Conservation (phyloP, 2,888 invertebrate species). For the Apamea monoglypha region DNA sequence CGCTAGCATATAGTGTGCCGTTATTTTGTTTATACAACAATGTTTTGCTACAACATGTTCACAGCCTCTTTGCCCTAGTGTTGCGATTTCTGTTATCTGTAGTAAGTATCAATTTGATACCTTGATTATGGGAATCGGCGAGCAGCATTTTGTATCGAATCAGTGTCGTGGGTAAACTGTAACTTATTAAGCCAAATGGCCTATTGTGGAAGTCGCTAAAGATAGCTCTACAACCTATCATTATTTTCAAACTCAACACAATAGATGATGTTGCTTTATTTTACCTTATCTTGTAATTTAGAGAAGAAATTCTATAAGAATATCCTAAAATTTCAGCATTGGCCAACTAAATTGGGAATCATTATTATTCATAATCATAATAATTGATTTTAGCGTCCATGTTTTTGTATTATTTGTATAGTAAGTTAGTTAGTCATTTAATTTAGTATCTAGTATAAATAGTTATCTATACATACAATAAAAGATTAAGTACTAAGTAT, state of each 20-base stretch:
- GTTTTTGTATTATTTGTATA: no score
- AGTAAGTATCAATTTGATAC: slow-evolving; percentile 18
- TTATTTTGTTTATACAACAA: not conserved
- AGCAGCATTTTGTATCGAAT: slow-evolving; percentile 22
- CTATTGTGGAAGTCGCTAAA: slow-evolving; percentile 20
- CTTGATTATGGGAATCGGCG: slow-evolving; percentile 28
- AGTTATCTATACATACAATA: no score
- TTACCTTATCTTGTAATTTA: not conserved
- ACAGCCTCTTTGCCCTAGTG: slow-evolving; percentile 5
- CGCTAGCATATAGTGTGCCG: no score
- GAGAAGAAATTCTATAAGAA: not conserved
- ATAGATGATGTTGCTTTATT: not conserved
- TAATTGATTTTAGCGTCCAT: no score
- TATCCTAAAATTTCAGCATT: not conserved
- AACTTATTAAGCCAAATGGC: slow-evolving; percentile 7
- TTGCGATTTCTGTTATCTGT: not conserved
- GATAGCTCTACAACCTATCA: not conserved
- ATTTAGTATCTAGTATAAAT: no score
- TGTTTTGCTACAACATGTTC: slow-evolving; percentile 5
- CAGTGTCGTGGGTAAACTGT: slow-evolving; percentile 44
- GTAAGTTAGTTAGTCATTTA: no score
- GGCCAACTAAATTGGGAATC: not conserved
- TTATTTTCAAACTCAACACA: slow-evolving; percentile 29
- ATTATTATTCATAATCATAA: no score
- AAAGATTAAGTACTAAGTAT: no score